A percentile compares a stretch with the other conserved stretches of the same genome.
Evolutionary conservation across 2,797 vertebrate genomes (phyloP).

Genomic region (Pyrocephalus nanus): DNA sequence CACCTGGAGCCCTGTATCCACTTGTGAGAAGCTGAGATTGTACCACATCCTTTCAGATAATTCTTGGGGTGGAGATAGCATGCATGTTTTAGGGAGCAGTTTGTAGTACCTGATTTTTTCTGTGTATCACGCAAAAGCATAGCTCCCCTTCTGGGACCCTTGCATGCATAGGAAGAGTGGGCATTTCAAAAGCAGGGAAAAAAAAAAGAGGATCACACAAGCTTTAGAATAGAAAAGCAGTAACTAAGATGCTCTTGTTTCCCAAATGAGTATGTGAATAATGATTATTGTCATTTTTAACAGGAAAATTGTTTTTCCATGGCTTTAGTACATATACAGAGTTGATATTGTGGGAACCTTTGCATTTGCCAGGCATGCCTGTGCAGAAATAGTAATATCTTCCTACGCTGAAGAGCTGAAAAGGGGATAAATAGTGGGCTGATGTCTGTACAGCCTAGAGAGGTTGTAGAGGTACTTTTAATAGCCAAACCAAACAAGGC

Average conservation of each 20-base stretch:
- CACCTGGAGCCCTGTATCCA: neutral
- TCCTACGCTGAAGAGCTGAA: neutral
- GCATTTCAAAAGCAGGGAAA: rapidly evolving
- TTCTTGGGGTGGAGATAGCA: neutral
- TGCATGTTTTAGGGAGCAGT: neutral
- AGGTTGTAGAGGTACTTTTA: neutral
- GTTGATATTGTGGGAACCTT: neutral
- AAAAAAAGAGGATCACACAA: rapidly evolving
- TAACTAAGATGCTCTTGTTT: neutral
- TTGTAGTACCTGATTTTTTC: neutral
- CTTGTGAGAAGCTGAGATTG: neutral
- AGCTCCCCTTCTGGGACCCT: neutral
- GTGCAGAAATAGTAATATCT: neutral
- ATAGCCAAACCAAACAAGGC: neutral
- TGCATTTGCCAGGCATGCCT: neutral
- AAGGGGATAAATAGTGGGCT: neutral
- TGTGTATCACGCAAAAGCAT: neutral
- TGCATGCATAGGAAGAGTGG: neutral
- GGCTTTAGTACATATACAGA: neutral
- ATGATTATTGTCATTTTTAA: neutral
- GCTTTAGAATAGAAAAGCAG: neutral
- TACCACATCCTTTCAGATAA: neutral
- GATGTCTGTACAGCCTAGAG: neutral
- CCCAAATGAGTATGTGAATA: neutral
- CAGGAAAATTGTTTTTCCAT: neutral